Conservation (phyloP, 2,113 vertebrate species). For the Stigmatopora argus region DNA sequence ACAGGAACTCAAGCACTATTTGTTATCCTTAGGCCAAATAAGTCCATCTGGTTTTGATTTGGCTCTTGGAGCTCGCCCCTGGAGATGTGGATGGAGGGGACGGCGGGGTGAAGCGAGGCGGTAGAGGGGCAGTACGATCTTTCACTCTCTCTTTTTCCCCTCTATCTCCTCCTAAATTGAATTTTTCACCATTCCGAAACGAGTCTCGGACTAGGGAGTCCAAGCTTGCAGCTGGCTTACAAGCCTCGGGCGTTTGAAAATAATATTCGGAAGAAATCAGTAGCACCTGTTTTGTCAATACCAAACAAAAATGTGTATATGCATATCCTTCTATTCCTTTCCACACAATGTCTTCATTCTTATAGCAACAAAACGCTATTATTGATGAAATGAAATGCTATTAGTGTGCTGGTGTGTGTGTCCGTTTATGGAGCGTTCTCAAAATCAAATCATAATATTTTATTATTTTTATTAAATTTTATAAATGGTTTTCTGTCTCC, state of each 20-base stretch:
- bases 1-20: slow-evolving; percentile 82
- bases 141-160: slow-evolving; percentile 35
- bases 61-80: slow-evolving; percentile 83
- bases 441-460: too few species aligned
- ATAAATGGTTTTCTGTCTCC: too few species aligned
- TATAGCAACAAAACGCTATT: too few species aligned
- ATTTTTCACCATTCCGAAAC: slow-evolving; percentile 90
- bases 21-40: slow-evolving; percentile 94
- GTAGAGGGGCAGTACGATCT: slow-evolving; percentile 49
- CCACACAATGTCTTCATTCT: too few species aligned
- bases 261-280: slow-evolving; percentile 7
- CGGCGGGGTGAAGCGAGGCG: slow-evolving; percentile 40
- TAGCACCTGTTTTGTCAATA: slow-evolving; percentile 5
- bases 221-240: slow-evolving; percentile 59
- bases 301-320: too few species aligned
- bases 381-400: too few species aligned
- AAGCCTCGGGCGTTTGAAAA: slow-evolving; percentile 4
- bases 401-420: too few species aligned
- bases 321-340: too few species aligned
- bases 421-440: too few species aligned
- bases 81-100: slow-evolving; percentile 82
- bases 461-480: too few species aligned
- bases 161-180: slow-evolving; percentile 78
- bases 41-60: slow-evolving; percentile 98
- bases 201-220: slow-evolving; percentile 78